Evolutionary conservation across 2,888 invertebrate species (phyloP).

Genomic region (Homarus gammarus): DNA sequence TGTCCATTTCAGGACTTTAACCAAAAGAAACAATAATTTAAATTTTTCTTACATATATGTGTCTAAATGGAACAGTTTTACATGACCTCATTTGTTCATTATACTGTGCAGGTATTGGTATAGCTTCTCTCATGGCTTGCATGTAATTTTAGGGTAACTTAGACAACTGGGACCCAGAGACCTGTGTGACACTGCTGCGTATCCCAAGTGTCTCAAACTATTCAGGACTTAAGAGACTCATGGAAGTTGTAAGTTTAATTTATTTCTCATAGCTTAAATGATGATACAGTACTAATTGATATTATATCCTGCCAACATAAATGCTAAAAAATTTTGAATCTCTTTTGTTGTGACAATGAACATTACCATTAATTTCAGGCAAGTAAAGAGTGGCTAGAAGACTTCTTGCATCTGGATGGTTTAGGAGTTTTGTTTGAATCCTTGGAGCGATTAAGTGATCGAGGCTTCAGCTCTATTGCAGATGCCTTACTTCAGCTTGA

Average conservation of each 20-base stretch:
- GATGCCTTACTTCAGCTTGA: constrained; percentile 80
- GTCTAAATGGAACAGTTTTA: neutral
- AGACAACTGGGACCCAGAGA: constrained; percentile 78
- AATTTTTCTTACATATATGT: too few species aligned
- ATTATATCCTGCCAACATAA: too few species aligned
- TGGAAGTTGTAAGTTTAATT: constrained; percentile 77
- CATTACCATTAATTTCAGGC: constrained; percentile 45
- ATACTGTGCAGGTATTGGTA: too few species aligned
- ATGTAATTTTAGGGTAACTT: constrained; percentile 63
- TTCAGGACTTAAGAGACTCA: constrained; percentile 77
- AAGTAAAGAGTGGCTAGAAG: constrained; percentile 79
- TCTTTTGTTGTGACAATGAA: neutral
- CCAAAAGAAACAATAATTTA: neutral
- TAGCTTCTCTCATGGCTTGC: too few species aligned
- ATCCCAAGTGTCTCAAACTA: constrained; percentile 78
- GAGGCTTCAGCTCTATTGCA: constrained; percentile 78
- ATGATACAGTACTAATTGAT: too few species aligned
- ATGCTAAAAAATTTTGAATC: neutral
- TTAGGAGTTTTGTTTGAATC: constrained; percentile 80
- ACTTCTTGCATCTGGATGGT: constrained; percentile 80
- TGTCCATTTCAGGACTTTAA: too few species aligned
- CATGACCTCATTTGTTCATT: neutral
- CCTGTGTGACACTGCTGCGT: constrained; percentile 78
- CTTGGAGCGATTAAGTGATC: constrained; percentile 78
- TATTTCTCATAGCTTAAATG: neutral